Evolutionary conservation across 2,113 vertebrate species (phyloP).

Genomic region (Dryoscopus gambensis): DNA sequence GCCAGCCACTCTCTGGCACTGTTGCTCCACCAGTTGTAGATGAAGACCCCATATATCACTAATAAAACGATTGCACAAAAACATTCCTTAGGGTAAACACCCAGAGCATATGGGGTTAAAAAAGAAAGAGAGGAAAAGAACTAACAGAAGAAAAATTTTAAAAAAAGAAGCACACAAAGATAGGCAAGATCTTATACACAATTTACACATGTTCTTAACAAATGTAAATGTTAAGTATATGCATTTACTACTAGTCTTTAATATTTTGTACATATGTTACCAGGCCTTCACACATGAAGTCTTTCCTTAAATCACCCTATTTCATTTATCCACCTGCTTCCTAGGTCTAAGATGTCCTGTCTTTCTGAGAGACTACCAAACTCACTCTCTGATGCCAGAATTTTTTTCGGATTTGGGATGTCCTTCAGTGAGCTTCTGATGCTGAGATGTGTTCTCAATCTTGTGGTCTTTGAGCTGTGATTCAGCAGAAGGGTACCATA

Average conservation of each 20-base stretch:
- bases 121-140: not conserved
- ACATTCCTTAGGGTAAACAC: not conserved
- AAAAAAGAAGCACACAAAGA: not conserved
- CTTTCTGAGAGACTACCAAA: not conserved
- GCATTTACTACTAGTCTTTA: not conserved
- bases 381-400: not conserved
- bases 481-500: not conserved
- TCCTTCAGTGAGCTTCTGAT: not conserved
- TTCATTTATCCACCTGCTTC: not conserved
- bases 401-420: not conserved
- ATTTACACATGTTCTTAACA: not conserved
- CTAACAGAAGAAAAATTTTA: not conserved
- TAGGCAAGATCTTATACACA: not conserved
- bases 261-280: not conserved
- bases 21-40: not conserved
- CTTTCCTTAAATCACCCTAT: not conserved
- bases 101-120: not conserved
- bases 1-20: constrained; percentile 40
- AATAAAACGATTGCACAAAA: not conserved
- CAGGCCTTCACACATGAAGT: not conserved
- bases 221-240: not conserved
- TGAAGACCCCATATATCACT: not conserved
- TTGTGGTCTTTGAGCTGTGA: not conserved
- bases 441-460: not conserved
- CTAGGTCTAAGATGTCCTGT: not conserved